Evolutionary conservation across 1,140 invertebrate species (phyloP).

Genomic region (Orussus abietinus): DNA sequence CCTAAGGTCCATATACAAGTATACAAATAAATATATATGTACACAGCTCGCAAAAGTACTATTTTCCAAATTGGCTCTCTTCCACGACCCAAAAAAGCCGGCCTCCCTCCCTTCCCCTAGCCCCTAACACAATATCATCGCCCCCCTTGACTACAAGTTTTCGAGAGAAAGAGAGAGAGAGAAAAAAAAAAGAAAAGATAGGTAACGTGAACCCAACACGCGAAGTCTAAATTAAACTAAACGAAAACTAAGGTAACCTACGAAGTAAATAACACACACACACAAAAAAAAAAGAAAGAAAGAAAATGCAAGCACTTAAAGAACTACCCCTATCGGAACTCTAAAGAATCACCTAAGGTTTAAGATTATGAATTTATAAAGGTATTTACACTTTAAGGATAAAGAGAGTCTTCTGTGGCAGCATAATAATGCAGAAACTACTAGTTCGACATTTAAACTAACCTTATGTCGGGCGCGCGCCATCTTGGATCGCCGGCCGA

Average conservation of each 20-base stretch:
- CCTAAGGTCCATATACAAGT: too few relatives aligned
- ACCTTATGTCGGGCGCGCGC: constrained; percentile 39
- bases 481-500: neutral
- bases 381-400: constrained; percentile 46
- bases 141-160: constrained; percentile 20
- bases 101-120: constrained; percentile 1
- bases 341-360: constrained; percentile 33
- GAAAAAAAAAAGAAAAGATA: constrained; percentile 4
- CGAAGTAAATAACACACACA: neutral
- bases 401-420: constrained; percentile 43
- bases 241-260: too few relatives aligned
- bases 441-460: constrained; percentile 48
- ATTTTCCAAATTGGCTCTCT: too few relatives aligned
- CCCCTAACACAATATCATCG: neutral
- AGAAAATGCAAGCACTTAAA: constrained; percentile 19
- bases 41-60: too few relatives aligned
- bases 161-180: constrained; percentile 18
- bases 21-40: too few relatives aligned
- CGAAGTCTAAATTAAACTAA: neutral
- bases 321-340: constrained; percentile 24
- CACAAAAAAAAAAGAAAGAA: constrained; percentile 16
- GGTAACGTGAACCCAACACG: neutral
- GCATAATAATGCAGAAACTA: constrained; percentile 44
- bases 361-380: constrained; percentile 50
- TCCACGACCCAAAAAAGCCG: too few relatives aligned